These are phyloP conservation scores for Sebastes aleutianus DNA, from an alignment of 2,797 vertebrate species.

Conservation along the genomic window DNA sequence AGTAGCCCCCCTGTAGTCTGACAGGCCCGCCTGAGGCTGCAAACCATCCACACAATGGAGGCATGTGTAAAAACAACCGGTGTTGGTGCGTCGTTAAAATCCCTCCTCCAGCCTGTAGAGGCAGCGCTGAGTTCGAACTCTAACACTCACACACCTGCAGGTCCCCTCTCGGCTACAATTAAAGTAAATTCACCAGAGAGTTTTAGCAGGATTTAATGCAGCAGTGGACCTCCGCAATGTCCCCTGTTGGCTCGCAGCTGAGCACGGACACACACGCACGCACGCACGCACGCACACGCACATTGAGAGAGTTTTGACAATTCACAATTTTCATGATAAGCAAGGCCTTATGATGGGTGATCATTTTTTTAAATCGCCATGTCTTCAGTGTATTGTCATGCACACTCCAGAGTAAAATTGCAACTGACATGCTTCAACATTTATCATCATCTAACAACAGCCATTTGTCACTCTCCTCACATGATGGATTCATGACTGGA, in stretches of 20 bases:
- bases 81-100: background rate
- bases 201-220: background rate
- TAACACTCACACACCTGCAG: background rate
- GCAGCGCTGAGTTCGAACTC: background rate
- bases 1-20: background rate
- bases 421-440: conserved; percentile 33
- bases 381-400: conserved; percentile 17
- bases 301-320: conserved; percentile 14
- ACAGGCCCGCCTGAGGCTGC: background rate
- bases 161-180: background rate
- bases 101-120: background rate
- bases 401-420: conserved; percentile 15
- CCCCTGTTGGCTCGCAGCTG: background rate
- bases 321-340: conserved; percentile 11
- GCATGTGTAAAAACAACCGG: background rate
- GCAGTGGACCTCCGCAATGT: background rate
- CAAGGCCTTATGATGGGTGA: conserved; percentile 27
- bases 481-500: background rate
- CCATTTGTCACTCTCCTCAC: background rate
- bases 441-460: conserved; percentile 30
- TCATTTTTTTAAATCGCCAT: conserved; percentile 34
- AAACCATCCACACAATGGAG: background rate
- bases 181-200: background rate
- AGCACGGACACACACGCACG: background rate
- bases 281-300: background rate